Conservation (phyloP, 2,113 vertebrate species). For the Rhipidura dahli region DNA sequence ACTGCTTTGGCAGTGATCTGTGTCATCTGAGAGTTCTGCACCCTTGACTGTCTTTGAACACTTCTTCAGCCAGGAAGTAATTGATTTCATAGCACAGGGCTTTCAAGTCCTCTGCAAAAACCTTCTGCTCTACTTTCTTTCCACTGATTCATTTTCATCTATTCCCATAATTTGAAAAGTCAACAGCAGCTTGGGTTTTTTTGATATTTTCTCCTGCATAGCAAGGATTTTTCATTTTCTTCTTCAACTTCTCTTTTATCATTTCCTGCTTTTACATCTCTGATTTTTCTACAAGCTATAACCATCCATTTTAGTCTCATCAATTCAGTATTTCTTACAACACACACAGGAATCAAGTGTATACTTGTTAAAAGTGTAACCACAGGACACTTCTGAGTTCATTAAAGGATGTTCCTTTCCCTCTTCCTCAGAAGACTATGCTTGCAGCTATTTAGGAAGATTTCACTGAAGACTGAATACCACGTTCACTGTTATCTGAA, state of each 20-base stretch:
- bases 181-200: neutral
- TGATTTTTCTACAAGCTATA: neutral
- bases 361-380: neutral
- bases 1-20: neutral
- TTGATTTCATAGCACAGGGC: neutral
- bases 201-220: neutral
- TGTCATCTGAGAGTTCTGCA: neutral
- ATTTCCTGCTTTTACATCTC: neutral
- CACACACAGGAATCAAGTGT: neutral
- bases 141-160: neutral
- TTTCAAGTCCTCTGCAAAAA: neutral
- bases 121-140: neutral
- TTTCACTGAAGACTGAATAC: neutral
- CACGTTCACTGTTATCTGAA: neutral
- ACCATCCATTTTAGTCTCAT: neutral
- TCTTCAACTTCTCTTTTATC: neutral
- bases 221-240: neutral
- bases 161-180: neutral
- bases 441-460: neutral
- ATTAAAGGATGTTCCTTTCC: neutral
- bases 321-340: neutral
- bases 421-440: neutral
- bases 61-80: neutral
- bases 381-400: neutral
- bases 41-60: neutral